Evolutionary conservation across 1,140 invertebrate species (phyloP).

Genomic region (Eumeta japonica): DNA sequence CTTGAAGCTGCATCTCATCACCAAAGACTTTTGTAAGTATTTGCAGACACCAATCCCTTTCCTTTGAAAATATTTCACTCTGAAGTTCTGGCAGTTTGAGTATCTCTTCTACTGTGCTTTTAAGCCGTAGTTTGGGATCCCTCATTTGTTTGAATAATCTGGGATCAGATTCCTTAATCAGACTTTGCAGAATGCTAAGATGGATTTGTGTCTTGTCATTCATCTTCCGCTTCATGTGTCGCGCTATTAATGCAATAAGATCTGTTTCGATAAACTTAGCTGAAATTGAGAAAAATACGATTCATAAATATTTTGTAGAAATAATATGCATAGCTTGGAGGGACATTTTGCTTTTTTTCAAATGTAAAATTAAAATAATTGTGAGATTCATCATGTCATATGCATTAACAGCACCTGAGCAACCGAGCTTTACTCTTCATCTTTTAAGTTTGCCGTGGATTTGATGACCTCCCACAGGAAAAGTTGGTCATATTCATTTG

Average conservation of each 20-base stretch:
- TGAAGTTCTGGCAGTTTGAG: slow-evolving; percentile 19
- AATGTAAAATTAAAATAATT: too few species aligned
- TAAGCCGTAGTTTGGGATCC: slow-evolving; percentile 21
- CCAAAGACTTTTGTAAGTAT: slow-evolving; percentile 20
- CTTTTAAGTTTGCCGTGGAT: too few species aligned
- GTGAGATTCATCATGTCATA: too few species aligned
- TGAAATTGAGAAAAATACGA: slow-evolving; percentile 20
- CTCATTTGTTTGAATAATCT: slow-evolving; percentile 19
- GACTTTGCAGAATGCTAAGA: slow-evolving; percentile 17
- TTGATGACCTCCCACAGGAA: too few species aligned
- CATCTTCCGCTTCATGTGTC: slow-evolving; percentile 16
- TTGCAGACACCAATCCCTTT: slow-evolving; percentile 28
- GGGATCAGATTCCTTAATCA: slow-evolving; percentile 17
- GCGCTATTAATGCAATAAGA: slow-evolving; percentile 20
- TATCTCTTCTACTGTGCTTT: slow-evolving; percentile 22
- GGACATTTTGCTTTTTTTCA: too few species aligned
- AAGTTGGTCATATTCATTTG: too few species aligned
- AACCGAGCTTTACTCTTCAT: too few species aligned
- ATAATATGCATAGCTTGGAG: too few species aligned
- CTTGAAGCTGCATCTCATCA: slow-evolving; percentile 8
- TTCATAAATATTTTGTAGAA: too few species aligned
- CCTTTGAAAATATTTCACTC: slow-evolving; percentile 22
- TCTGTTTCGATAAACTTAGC: slow-evolving; percentile 29
- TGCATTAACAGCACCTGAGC: too few species aligned
- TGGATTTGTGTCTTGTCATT: slow-evolving; percentile 27